phyloP scores from a whole-genome alignment of 2,888 invertebrate genomes.

The Chymomyza amoena region DNA sequence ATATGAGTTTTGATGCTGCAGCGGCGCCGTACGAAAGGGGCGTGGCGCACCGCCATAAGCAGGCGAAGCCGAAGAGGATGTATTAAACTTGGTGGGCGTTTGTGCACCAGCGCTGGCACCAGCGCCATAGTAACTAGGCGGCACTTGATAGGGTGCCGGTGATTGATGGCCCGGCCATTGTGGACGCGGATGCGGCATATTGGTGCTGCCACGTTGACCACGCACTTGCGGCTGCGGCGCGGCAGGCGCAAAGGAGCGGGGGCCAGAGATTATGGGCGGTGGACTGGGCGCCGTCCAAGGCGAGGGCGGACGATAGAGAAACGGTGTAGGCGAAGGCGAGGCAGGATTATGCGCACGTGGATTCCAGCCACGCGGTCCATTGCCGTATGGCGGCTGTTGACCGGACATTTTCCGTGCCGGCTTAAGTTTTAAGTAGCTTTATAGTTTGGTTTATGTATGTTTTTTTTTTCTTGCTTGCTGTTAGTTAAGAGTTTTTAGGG shows the following conservation, averaged over 20 bases:
- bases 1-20: constrained; percentile 76
- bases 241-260: constrained; percentile 80
- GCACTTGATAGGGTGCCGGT: constrained; percentile 77
- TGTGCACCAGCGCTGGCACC: constrained; percentile 16
- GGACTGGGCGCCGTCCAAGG: constrained; percentile 86
- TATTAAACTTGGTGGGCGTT: constrained; percentile 32
- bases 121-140: constrained; percentile 40
- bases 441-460: not conserved
- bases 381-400: constrained; percentile 74
- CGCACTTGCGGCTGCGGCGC: constrained; percentile 75
- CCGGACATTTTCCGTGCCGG: constrained; percentile 73
- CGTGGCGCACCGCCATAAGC: constrained; percentile 76
- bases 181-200: constrained; percentile 84
- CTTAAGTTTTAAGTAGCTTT: constrained; percentile 24
- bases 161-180: constrained; percentile 82
- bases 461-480: constrained; percentile 14
- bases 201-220: constrained; percentile 76
- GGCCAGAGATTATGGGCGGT: constrained; percentile 85
- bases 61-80: constrained; percentile 63
- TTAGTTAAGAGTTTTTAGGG: not conserved
- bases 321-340: constrained; percentile 81
- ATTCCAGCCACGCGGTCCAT: constrained; percentile 78
- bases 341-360: constrained; percentile 74
- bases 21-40: constrained; percentile 77
- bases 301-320: constrained; percentile 86